These are phyloP conservation scores for Apis cerana DNA, from an alignment of 1,140 invertebrate species.

Conservation along the genomic window DNA sequence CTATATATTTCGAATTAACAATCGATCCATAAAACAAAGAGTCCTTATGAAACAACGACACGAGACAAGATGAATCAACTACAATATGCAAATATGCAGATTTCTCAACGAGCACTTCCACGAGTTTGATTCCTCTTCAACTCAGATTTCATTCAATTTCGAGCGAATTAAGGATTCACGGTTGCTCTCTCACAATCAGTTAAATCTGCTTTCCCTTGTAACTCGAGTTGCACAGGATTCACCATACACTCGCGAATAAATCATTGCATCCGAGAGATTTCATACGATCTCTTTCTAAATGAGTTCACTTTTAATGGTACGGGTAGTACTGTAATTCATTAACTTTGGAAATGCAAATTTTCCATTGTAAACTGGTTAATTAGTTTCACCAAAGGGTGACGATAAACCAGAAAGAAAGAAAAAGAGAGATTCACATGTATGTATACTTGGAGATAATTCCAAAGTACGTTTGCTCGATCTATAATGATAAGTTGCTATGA, in stretches of 20 bases:
- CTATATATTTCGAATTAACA: no score
- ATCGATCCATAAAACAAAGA: no score
- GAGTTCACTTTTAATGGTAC: no score
- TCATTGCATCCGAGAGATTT: neutral
- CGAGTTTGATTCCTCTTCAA: neutral
- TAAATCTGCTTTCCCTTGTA: neutral
- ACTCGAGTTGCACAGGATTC: neutral
- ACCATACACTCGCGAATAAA: neutral
- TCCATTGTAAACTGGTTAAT: no score
- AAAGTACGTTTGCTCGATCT: neutral
- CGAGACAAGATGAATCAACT: neutral
- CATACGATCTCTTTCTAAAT: neutral
- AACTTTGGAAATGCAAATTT: no score
- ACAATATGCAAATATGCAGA: neutral
- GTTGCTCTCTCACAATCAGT: neutral
- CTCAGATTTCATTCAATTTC: neutral
- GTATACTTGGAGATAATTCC: no score
- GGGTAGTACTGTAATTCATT: no score
- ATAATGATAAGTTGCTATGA: neutral
- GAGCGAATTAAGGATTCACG: neutral
- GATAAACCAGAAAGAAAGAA: no score
- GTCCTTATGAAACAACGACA: no score
- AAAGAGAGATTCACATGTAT: no score
- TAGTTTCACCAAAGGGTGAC: no score
- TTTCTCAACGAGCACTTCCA: neutral